Conservation (phyloP, 1,140 invertebrate species). For the Camponotus floridanus region DNA sequence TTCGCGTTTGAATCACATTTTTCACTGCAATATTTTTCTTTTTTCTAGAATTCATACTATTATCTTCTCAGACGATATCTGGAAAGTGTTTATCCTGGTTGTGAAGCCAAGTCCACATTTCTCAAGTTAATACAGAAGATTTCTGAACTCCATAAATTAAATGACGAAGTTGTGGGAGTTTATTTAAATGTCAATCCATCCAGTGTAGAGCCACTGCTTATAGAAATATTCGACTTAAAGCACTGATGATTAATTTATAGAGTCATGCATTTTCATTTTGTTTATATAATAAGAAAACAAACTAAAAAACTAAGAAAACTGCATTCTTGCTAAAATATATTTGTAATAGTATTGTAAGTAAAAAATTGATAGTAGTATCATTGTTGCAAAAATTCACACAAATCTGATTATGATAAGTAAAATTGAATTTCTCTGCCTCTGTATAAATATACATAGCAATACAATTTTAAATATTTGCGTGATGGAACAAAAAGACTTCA, state of each 20-base stretch:
- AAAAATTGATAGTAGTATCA: not conserved
- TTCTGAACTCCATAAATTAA: slow-evolving; percentile 93
- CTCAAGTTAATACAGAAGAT: slow-evolving; percentile 95
- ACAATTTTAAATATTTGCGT: slow-evolving; percentile 16
- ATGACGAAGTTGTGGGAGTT: slow-evolving; percentile 94
- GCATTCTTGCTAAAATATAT: not conserved
- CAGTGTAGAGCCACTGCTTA: slow-evolving; percentile 95
- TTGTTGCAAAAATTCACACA: slow-evolving; percentile 23
- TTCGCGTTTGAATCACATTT: not conserved
- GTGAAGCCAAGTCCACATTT: slow-evolving; percentile 94
- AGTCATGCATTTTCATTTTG: not conserved
- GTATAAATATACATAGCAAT: slow-evolving; percentile 51
- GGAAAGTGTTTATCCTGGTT: slow-evolving; percentile 93
- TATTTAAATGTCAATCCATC: slow-evolving; percentile 96
- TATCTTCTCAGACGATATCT: slow-evolving; percentile 94
- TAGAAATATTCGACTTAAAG: slow-evolving; percentile 97
- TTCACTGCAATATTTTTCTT: slow-evolving; percentile 26
- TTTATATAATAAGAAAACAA: not conserved
- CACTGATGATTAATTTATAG: slow-evolving; percentile 75
- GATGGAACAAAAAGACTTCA: slow-evolving; percentile 21
- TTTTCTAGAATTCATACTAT: slow-evolving; percentile 94
- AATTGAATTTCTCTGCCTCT: slow-evolving; percentile 13
- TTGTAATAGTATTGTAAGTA: not conserved
- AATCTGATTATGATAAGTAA: slow-evolving; percentile 39
- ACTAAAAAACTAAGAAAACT: not conserved